Conservation (phyloP, 2,888 invertebrate species). For the Eupithecia tripunctaria region DNA sequence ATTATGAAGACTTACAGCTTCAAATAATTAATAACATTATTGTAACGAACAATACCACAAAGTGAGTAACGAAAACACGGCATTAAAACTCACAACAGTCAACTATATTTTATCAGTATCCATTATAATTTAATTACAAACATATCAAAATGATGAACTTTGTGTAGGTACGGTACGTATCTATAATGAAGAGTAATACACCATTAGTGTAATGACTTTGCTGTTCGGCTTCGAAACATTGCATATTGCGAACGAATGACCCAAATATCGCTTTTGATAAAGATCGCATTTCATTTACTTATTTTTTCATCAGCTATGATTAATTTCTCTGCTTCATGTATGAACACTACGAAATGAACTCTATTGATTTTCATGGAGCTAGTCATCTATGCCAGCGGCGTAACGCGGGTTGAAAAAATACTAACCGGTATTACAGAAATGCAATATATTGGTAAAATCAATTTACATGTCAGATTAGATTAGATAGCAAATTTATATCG, state of each 20-base stretch:
- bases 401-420: no score
- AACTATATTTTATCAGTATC: background rate
- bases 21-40: background rate
- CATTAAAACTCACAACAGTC: background rate
- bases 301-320: background rate
- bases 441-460: no score
- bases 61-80: background rate
- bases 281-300: slow-evolving; percentile 7
- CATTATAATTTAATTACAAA: slow-evolving; percentile 5
- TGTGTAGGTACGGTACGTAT: background rate
- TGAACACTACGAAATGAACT: background rate
- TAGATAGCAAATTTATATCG: no score
- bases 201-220: slow-evolving; percentile 9
- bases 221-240: background rate
- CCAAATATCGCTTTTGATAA: slow-evolving; percentile 7
- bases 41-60: no score
- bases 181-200: slow-evolving; percentile 9
- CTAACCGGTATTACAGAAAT: no score
- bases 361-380: no score
- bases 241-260: slow-evolving; percentile 6
- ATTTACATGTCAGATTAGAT: no score
- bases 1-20: background rate
- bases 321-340: background rate
- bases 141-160: slow-evolving; percentile 7
- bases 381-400: no score